Conservation (phyloP, 2,113 vertebrate species). For the Pantherophis guttatus region DNA sequence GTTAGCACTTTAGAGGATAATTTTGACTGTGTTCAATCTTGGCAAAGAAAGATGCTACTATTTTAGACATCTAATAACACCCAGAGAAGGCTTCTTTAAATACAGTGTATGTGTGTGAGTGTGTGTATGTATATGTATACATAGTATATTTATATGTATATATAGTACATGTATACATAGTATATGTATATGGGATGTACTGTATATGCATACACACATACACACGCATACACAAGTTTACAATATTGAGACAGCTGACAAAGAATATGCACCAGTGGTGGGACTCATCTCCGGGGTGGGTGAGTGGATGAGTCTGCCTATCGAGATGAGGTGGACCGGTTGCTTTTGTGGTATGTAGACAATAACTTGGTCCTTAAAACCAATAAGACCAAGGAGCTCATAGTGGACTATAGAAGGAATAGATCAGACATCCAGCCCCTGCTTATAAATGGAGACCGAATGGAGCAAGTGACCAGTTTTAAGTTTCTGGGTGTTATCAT, state of each 20-base stretch:
- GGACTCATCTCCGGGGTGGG: no score
- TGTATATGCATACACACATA: no score
- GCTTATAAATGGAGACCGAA: no score
- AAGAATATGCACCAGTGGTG: neutral
- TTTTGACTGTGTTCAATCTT: slow-evolving; percentile 43
- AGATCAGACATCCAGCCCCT: no score
- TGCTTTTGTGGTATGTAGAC: no score
- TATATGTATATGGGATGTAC: neutral
- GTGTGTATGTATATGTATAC: neutral
- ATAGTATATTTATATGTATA: neutral
- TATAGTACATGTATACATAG: neutral
- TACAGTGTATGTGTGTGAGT: slow-evolving; percentile 58
- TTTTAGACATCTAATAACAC: slow-evolving; percentile 61
- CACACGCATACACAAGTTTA: neutral
- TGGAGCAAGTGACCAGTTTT: no score
- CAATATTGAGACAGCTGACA: slow-evolving; percentile 28
- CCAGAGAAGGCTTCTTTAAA: slow-evolving; percentile 45
- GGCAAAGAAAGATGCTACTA: slow-evolving; percentile 49
- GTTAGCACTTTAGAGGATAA: slow-evolving; percentile 53
- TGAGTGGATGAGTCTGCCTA: no score
- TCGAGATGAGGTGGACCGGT: no score
- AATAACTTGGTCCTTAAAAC: no score
- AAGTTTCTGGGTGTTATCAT: no score
- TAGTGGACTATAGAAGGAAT: no score
- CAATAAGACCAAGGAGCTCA: no score